These are phyloP conservation scores for Phragmatobia fuliginosa DNA, from an alignment of 2,888 invertebrate species.

Conservation along the genomic window DNA sequence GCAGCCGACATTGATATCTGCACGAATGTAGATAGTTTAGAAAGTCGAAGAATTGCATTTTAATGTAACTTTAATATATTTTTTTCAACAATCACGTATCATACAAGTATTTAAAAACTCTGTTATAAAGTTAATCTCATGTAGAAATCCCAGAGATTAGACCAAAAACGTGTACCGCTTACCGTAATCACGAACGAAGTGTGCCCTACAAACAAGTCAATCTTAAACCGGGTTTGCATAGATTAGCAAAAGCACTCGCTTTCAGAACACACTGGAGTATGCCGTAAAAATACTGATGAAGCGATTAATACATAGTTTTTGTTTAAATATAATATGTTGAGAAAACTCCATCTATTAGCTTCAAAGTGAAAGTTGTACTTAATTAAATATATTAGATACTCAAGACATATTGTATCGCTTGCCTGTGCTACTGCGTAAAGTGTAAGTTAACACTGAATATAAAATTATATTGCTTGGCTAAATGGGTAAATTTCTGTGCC, in stretches of 20 bases:
- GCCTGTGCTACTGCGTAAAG: too few relatives aligned
- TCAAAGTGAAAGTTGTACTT: neutral
- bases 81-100: neutral
- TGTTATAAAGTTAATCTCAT: slow-evolving; percentile 38
- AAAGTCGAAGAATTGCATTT: too few relatives aligned
- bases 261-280: slow-evolving; percentile 64
- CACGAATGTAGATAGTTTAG: too few relatives aligned
- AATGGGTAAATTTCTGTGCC: too few relatives aligned
- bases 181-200: slow-evolving; percentile 66
- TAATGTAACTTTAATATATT: neutral
- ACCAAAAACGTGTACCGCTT: slow-evolving; percentile 54
- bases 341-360: neutral
- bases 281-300: slow-evolving; percentile 42
- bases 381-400: too few relatives aligned
- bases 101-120: slow-evolving; percentile 16
- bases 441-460: too few relatives aligned
- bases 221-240: slow-evolving; percentile 80
- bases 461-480: too few relatives aligned
- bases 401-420: too few relatives aligned
- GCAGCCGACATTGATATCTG: too few relatives aligned
- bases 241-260: slow-evolving; percentile 75
- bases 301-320: slow-evolving; percentile 15
- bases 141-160: slow-evolving; percentile 60
- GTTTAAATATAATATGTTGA: neutral
- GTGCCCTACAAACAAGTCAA: slow-evolving; percentile 79